phyloP scores from a whole-genome alignment of 2,888 invertebrate genomes.

The Galerucella pusilla region DNA sequence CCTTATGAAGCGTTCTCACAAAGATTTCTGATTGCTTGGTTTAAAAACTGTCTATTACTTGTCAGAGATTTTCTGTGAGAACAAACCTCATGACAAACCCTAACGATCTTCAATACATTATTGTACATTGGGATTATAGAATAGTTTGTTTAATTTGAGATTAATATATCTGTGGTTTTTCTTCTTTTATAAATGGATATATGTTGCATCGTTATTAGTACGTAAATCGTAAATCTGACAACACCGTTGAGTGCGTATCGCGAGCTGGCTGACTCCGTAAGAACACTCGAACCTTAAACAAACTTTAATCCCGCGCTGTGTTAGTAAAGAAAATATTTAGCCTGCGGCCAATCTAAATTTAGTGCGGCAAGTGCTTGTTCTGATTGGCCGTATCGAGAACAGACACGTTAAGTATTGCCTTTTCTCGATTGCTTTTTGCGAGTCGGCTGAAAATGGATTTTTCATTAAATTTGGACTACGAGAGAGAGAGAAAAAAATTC shows the following conservation, averaged over 20 bases:
- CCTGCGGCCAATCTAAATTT: constrained; percentile 68
- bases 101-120: too few species aligned
- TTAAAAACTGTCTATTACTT: too few species aligned
- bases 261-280: constrained; percentile 27
- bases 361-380: constrained; percentile 60
- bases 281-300: constrained; percentile 58
- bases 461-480: constrained; percentile 55
- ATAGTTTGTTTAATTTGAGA: too few species aligned
- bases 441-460: constrained; percentile 58
- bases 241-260: neutral
- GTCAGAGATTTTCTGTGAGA: too few species aligned
- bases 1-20: too few species aligned
- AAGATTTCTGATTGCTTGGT: too few species aligned
- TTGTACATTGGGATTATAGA: too few species aligned
- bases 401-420: constrained; percentile 60
- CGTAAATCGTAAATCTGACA: constrained; percentile 34
- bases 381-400: constrained; percentile 63
- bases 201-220: constrained; percentile 34
- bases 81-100: too few species aligned
- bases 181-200: too few species aligned
- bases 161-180: too few species aligned
- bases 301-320: constrained; percentile 66
- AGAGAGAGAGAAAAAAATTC: constrained; percentile 31
- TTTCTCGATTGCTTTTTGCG: constrained; percentile 61
- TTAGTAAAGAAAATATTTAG: constrained; percentile 68